phyloP scores from a whole-genome alignment of 2,888 invertebrate species.

The Conistra vaccinii region DNA sequence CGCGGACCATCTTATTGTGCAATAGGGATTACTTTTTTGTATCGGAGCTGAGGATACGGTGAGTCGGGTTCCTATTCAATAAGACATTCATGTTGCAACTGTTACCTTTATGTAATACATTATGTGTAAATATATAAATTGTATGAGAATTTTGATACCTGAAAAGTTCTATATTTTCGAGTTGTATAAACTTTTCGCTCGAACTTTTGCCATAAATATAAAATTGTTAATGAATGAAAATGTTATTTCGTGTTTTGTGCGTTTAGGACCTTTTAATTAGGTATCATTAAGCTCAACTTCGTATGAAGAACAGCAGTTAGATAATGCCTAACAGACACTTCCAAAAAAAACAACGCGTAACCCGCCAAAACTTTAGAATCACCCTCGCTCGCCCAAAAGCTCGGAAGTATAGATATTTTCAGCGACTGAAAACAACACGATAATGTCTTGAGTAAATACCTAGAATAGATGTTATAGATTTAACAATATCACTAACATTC shows the following conservation, averaged over 20 bases:
- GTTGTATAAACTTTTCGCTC: neutral
- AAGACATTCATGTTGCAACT: slow-evolving; percentile 72
- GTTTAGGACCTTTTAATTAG: rapidly evolving
- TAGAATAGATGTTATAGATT: neutral
- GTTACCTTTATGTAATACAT: slow-evolving; percentile 57
- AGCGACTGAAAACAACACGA: neutral
- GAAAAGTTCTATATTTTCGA: slow-evolving; percentile 10
- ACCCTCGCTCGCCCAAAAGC: neutral
- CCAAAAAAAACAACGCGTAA: slow-evolving; percentile 11
- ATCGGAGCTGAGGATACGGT: slow-evolving; percentile 80
- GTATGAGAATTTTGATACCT: slow-evolving; percentile 17
- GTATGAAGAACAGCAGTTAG: neutral
- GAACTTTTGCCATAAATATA: neutral
- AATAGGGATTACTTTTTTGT: slow-evolving; percentile 83
- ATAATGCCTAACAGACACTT: slow-evolving; percentile 12
- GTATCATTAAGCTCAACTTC: neutral
- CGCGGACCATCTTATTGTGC: slow-evolving; percentile 79
- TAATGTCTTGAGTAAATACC: neutral
- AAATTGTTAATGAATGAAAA: neutral
- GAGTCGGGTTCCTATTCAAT: slow-evolving; percentile 78
- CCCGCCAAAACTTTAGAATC: slow-evolving; percentile 31
- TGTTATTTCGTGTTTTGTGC: neutral
- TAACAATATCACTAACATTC: neutral
- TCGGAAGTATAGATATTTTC: neutral
- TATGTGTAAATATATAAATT: slow-evolving; percentile 55